Conservation (phyloP, 2,888 invertebrate species). For the Machimus atricapillus region DNA sequence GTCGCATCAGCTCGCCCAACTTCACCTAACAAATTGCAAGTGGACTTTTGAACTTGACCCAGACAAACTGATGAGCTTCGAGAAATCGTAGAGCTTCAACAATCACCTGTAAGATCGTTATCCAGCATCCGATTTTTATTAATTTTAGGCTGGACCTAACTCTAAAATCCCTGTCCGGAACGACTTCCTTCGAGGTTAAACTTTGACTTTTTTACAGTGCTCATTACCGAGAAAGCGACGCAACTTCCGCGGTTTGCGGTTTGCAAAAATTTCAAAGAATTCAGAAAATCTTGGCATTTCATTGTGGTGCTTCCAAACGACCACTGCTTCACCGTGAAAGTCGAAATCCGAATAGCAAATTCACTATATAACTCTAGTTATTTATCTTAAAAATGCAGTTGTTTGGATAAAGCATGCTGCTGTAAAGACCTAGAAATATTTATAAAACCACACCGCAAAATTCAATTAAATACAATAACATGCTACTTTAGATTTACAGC, state of each 20-base stretch:
- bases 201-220: background rate
- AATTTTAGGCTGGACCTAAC: background rate
- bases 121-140: background rate
- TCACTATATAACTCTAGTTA: background rate
- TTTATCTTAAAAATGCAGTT: too few species aligned
- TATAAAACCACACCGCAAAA: too few species aligned
- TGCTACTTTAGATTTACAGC: background rate
- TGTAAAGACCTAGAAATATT: too few species aligned
- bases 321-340: background rate
- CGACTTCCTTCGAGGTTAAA: background rate
- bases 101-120: background rate
- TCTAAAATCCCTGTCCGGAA: background rate
- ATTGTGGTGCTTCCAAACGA: background rate
- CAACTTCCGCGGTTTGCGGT: background rate
- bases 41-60: slow-evolving; percentile 28
- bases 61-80: background rate
- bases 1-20: background rate
- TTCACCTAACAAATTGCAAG: background rate
- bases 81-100: background rate
- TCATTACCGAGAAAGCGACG: background rate
- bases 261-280: background rate
- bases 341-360: background rate
- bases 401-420: too few species aligned
- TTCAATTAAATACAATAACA: background rate
- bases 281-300: background rate